Conservation (phyloP, 2,113 vertebrate species). For the Thinocorus orbignyianus region DNA sequence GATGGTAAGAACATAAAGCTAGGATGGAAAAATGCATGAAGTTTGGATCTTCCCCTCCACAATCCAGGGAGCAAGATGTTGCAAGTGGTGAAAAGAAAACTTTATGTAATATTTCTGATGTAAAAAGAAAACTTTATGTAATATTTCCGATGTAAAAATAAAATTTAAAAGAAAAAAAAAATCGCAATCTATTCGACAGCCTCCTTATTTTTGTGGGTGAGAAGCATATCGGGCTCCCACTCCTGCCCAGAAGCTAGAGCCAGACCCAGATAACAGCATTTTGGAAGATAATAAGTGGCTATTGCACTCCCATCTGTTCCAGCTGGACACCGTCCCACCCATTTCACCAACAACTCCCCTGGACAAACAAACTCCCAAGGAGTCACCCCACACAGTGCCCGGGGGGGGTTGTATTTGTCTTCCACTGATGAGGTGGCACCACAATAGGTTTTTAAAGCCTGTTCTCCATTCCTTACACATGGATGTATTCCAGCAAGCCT, state of each 20-base stretch:
- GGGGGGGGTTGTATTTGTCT: neutral
- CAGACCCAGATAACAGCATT: conserved; percentile 28
- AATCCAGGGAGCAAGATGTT: neutral
- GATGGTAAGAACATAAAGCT: rapidly evolving
- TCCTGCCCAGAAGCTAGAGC: conserved; percentile 6
- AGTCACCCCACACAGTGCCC: neutral
- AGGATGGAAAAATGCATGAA: neutral
- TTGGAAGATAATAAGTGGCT: neutral
- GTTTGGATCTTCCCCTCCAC: neutral
- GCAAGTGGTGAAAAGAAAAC: neutral
- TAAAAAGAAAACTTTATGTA: neutral
- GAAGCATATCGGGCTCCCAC: neutral
- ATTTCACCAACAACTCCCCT: neutral
- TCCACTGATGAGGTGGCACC: neutral
- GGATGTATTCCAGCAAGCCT: neutral
- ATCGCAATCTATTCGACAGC: neutral
- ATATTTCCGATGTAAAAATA: neutral
- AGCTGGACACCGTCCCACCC: conserved; percentile 42
- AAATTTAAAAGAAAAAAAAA: neutral
- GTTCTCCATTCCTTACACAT: neutral
- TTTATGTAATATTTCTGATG: neutral
- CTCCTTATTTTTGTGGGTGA: neutral
- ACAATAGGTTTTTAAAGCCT: neutral
- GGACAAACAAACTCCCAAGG: neutral
- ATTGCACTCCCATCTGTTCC: conserved; percentile 25